These are phyloP conservation scores for Orthonevra nobilis DNA, from an alignment of 2,888 invertebrate genomes.

Conservation along the genomic window DNA sequence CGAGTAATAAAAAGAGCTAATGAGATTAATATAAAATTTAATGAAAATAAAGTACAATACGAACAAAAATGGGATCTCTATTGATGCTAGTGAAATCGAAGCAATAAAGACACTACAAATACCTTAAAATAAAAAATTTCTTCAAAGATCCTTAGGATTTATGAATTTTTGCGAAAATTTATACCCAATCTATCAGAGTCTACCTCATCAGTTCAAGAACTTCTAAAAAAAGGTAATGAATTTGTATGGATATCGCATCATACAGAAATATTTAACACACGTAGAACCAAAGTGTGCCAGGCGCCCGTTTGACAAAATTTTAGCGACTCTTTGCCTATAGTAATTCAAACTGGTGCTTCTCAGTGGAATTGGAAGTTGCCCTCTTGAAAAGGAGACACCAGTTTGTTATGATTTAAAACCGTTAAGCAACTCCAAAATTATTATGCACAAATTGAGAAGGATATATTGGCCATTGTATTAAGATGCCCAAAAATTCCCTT, in stretches of 20 bases:
- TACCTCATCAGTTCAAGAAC: constrained; percentile 10
- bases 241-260: constrained; percentile 15
- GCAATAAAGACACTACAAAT: constrained; percentile 4
- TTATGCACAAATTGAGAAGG: too few relatives aligned
- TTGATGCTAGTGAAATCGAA: constrained; percentile 4
- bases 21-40: constrained; percentile 24
- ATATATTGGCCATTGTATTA: too few relatives aligned
- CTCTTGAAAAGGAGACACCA: too few relatives aligned
- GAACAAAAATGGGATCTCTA: constrained; percentile 7
- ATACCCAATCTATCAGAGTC: constrained; percentile 30
- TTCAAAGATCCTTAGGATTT: constrained; percentile 37
- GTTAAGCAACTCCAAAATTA: too few relatives aligned
- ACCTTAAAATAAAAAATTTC: constrained; percentile 34
- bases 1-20: constrained; percentile 8
- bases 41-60: constrained; percentile 23
- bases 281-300: neutral
- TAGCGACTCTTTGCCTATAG: neutral
- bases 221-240: constrained; percentile 23
- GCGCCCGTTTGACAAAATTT: constrained; percentile 3
- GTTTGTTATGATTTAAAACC: too few relatives aligned
- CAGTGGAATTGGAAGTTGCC: too few relatives aligned
- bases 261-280: neutral
- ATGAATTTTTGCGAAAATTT: constrained; percentile 36
- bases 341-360: constrained; percentile 40
- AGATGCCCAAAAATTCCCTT: too few relatives aligned